Conservation (phyloP, 2,888 invertebrate species). For the Lobophora halterata region DNA sequence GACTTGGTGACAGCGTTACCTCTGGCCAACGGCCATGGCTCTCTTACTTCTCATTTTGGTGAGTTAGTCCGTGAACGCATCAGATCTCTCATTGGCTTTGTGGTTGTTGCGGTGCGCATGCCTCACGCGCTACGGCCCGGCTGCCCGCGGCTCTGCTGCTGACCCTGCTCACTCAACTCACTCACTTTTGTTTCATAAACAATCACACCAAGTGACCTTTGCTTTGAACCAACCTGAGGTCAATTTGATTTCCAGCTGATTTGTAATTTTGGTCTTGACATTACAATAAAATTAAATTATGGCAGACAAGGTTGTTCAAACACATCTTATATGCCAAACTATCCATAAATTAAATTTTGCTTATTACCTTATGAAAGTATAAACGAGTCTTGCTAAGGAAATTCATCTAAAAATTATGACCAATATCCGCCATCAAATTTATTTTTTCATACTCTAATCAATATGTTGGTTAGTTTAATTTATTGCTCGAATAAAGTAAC, state of each 20-base stretch:
- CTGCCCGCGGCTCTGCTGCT: slow-evolving; percentile 51
- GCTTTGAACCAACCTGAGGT: slow-evolving; percentile 9
- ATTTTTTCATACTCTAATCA: no score
- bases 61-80: slow-evolving; percentile 74
- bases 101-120: slow-evolving; percentile 76
- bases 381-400: no score
- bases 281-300: slow-evolving; percentile 7
- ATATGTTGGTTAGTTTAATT: no score
- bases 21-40: slow-evolving; percentile 79
- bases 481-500: slow-evolving; percentile 3
- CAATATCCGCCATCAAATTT: no score
- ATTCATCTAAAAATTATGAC: no score
- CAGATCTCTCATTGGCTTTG: slow-evolving; percentile 69
- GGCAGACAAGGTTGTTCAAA: background rate
- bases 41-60: slow-evolving; percentile 79
- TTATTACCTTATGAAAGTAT: no score
- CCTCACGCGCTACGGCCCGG: slow-evolving; percentile 60
- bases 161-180: slow-evolving; percentile 5
- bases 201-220: slow-evolving; percentile 18
- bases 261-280: slow-evolving; percentile 19
- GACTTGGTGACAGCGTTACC: slow-evolving; percentile 81
- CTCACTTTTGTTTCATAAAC: background rate
- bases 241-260: slow-evolving; percentile 21
- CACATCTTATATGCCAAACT: background rate
- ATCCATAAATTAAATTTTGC: no score